Evolutionary conservation across 2,797 vertebrate genomes (phyloP).

Genomic region (Ptychobarbus kaznakovi): DNA sequence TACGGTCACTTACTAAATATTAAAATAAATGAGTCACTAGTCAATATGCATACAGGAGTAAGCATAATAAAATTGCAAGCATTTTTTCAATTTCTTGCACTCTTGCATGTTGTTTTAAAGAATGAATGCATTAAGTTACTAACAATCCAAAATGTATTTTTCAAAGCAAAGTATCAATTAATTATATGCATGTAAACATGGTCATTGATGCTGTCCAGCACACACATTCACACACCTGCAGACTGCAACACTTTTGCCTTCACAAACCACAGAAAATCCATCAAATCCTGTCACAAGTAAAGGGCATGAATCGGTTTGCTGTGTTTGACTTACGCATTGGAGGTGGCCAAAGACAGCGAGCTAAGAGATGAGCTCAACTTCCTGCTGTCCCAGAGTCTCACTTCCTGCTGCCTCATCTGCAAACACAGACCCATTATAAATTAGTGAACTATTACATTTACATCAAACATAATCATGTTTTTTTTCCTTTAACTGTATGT

Average conservation of each 20-base stretch:
- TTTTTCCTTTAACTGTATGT: neutral
- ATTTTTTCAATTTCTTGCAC: neutral
- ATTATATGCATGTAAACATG: neutral
- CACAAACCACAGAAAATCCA: conserved; percentile 24
- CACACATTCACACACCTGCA: neutral
- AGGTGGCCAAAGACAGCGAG: conserved; percentile 82
- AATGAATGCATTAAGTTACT: neutral
- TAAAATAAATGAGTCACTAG: neutral
- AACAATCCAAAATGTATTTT: neutral
- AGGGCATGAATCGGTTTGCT: neutral
- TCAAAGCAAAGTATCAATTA: neutral
- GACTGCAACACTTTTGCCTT: neutral
- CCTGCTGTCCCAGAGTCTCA: conserved; percentile 91
- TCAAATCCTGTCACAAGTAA: neutral
- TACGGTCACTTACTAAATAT: neutral
- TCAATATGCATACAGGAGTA: neutral
- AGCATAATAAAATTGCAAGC: neutral
- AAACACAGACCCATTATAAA: neutral
- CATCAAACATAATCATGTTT: neutral
- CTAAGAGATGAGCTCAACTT: conserved; percentile 77
- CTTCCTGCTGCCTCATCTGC: conserved; percentile 80
- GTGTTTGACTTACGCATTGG: conserved; percentile 83
- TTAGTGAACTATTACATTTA: neutral
- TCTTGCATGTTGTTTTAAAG: neutral
- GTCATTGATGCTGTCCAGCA: neutral